phyloP scores from a whole-genome alignment of 2,888 invertebrate genomes.

The Gryllus longicercus region DNA sequence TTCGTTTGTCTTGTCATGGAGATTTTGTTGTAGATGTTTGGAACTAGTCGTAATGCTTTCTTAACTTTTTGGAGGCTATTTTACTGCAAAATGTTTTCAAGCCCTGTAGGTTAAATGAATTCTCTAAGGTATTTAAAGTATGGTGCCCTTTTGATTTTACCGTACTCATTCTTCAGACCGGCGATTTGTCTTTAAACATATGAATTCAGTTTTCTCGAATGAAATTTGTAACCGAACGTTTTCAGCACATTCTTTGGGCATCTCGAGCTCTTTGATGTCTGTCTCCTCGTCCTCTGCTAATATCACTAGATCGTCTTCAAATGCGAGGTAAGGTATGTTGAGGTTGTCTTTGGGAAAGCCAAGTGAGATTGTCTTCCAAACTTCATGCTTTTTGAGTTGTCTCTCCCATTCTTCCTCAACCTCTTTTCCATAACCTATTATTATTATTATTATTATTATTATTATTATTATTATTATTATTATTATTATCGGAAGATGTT shows the following conservation, averaged over 20 bases:
- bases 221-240: not conserved
- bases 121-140: no score
- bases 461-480: no score
- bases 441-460: no score
- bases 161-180: not conserved
- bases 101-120: no score
- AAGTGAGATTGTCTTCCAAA: conserved; percentile 23
- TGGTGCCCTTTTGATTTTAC: no score
- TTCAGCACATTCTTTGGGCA: not conserved
- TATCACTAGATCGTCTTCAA: conserved; percentile 25
- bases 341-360: not conserved
- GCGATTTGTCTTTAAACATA: not conserved
- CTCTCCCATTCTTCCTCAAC: conserved; percentile 25
- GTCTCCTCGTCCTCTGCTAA: not conserved
- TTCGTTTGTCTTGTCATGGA: conserved; percentile 22
- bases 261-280: conserved; percentile 22
- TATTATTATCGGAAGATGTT: no score
- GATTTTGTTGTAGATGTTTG: conserved; percentile 24
- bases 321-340: not conserved
- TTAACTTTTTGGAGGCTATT: not conserved
- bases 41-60: conserved; percentile 18
- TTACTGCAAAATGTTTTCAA: not conserved
- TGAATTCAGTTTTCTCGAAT: conserved; percentile 27
- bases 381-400: conserved; percentile 22
- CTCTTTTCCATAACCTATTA: not conserved